Evolutionary conservation across 2,888 invertebrate genomes (phyloP).

Genomic region (Phytoseiulus persimilis): DNA sequence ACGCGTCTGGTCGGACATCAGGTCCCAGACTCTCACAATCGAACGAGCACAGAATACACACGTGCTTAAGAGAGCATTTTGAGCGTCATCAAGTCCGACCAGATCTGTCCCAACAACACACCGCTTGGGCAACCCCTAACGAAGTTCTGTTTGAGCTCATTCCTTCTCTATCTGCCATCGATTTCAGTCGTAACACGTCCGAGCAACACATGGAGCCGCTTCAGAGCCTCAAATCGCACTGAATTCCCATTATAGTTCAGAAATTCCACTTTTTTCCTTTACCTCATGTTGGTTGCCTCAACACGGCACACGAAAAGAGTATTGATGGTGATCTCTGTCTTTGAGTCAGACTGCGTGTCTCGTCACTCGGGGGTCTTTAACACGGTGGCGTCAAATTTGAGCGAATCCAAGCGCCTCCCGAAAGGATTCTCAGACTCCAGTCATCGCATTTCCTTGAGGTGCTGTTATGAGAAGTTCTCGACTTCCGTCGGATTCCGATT

Average conservation of each 20-base stretch:
- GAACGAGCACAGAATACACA: neutral
- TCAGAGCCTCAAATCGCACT: neutral
- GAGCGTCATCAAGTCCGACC: neutral
- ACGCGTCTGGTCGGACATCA: no score
- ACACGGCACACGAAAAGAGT: constrained; percentile 34
- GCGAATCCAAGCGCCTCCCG: neutral
- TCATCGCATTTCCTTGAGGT: neutral
- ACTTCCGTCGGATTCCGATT: no score
- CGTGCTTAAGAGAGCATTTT: neutral
- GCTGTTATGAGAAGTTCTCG: no score
- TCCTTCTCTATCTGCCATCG: neutral
- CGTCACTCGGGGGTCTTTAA: neutral
- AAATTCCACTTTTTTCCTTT: constrained; percentile 5
- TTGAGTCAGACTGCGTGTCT: neutral
- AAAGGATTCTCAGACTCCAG: neutral
- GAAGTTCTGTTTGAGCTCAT: neutral
- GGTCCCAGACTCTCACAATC: no score
- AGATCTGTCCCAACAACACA: constrained; percentile 34
- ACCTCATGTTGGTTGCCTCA: constrained; percentile 34
- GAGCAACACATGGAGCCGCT: neutral
- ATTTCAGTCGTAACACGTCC: no score
- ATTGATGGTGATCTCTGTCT: constrained; percentile 18
- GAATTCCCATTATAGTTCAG: neutral
- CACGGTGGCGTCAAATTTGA: neutral
- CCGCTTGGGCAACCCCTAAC: neutral